Evolutionary conservation across 1,140 invertebrate species (phyloP).

Genomic region (Lanistes nyassanus): DNA sequence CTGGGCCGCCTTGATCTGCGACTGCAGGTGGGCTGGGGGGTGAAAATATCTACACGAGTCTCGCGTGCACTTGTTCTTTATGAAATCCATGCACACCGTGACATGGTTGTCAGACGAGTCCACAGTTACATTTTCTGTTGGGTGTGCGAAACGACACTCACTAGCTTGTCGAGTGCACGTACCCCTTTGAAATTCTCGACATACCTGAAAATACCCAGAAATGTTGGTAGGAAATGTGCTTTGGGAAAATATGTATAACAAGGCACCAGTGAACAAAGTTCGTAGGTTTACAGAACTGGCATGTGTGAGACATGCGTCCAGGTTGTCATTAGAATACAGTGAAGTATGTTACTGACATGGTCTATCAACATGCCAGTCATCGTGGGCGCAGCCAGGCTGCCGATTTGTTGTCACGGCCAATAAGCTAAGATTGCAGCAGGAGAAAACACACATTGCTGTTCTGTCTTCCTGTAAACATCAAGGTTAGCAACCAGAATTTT

Average conservation of each 20-base stretch:
- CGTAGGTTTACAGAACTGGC: no score
- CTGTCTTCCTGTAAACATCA: no score
- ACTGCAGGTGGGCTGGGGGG: constrained; percentile 90
- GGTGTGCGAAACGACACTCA: constrained; percentile 98
- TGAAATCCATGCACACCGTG: constrained; percentile 98
- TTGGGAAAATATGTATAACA: constrained; percentile 11
- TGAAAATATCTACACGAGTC: constrained; percentile 86
- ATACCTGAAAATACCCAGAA: constrained; percentile 78
- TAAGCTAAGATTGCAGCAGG: no score
- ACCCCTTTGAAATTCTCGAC: constrained; percentile 97
- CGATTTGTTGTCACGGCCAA: no score
- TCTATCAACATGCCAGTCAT: no score
- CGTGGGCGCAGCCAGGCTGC: no score
- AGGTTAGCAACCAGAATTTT: no score
- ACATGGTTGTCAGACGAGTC: constrained; percentile 91
- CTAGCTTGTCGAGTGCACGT: constrained; percentile 94
- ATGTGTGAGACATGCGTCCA: no score
- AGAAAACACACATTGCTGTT: no score
- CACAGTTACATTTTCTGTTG: constrained; percentile 83
- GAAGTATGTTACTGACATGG: no score
- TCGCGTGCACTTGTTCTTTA: constrained; percentile 91
- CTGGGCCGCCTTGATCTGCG: constrained; percentile 95
- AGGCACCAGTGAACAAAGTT: no score
- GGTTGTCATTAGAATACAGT: no score
- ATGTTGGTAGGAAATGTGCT: constrained; percentile 28